Percentiles rank a stretch among this genome's conserved stretches.
Evolutionary conservation across 2,113 vertebrate species (phyloP).

Genomic region (Hemicordylus capensis): DNA sequence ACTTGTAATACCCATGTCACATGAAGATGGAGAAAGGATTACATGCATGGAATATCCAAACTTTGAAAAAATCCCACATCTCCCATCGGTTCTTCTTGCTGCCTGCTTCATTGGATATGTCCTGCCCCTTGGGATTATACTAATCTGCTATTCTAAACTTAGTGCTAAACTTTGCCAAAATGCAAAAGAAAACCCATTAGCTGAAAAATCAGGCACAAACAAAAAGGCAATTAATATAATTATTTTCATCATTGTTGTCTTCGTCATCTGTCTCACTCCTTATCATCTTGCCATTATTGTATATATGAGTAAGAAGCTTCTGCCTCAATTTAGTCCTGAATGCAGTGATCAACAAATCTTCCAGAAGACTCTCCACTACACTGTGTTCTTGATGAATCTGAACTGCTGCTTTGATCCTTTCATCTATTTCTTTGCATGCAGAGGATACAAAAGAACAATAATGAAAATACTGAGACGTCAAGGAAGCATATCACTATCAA

Average conservation of each 20-base stretch:
- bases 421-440: constrained; percentile 97
- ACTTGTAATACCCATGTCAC: constrained; percentile 81
- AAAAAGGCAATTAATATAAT: constrained; percentile 94
- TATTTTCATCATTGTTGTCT: constrained; percentile 92
- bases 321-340: constrained; percentile 63
- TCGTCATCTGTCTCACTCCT: constrained; percentile 91
- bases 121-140: constrained; percentile 85
- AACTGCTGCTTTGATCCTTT: constrained; percentile 96
- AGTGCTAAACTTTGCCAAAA: constrained; percentile 86
- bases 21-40: constrained; percentile 66
- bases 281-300: constrained; percentile 92
- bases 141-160: constrained; percentile 89
- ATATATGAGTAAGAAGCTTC: constrained; percentile 92
- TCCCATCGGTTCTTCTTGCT: constrained; percentile 87
- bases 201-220: constrained; percentile 90
- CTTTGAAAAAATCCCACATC: constrained; percentile 81
- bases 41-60: constrained; percentile 98
- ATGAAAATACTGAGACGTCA: constrained; percentile 87
- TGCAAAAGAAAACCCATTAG: constrained; percentile 88
- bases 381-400: constrained; percentile 94
- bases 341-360: constrained; percentile 83
- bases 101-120: constrained; percentile 89
- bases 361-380: constrained; percentile 92
- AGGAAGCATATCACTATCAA: constrained; percentile 90
- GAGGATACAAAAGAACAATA: constrained; percentile 95